Evolutionary conservation across 2,113 vertebrate species (phyloP).

Genomic region (Plecotus auritus): DNA sequence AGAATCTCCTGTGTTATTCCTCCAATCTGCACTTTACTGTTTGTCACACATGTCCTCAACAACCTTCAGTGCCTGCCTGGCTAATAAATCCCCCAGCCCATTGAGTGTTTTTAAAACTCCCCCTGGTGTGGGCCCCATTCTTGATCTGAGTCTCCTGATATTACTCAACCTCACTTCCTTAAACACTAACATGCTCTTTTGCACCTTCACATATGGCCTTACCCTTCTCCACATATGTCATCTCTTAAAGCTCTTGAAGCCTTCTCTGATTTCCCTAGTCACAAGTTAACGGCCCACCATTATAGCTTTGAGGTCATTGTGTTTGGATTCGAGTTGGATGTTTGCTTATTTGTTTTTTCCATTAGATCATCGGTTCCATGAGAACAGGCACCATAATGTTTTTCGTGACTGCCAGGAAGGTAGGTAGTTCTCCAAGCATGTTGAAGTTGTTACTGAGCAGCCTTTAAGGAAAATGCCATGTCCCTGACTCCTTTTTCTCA

Average conservation of each 20-base stretch:
- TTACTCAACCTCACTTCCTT: neutral
- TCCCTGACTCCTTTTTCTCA: neutral
- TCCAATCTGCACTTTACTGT: neutral
- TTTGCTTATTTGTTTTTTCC: conserved; percentile 1
- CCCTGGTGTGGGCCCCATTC: neutral
- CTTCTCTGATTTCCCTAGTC: neutral
- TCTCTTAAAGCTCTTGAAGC: neutral
- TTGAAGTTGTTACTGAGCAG: neutral
- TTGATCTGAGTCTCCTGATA: neutral
- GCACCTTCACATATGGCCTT: neutral
- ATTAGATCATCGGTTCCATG: neutral
- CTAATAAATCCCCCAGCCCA: neutral
- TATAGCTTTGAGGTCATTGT: neutral
- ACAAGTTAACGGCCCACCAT: neutral
- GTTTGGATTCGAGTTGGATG: neutral
- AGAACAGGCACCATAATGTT: neutral
- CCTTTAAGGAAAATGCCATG: neutral
- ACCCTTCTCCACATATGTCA: neutral
- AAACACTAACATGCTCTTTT: neutral
- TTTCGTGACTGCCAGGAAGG: neutral
- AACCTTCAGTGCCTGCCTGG: neutral
- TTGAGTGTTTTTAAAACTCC: neutral
- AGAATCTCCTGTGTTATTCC: neutral
- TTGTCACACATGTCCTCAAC: neutral
- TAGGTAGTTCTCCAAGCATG: neutral